A percentile compares a stretch with the other conserved stretches of the same genome.
Conservation (phyloP, 1,140 invertebrate species). For the Ruditapes philippinarum region DNA sequence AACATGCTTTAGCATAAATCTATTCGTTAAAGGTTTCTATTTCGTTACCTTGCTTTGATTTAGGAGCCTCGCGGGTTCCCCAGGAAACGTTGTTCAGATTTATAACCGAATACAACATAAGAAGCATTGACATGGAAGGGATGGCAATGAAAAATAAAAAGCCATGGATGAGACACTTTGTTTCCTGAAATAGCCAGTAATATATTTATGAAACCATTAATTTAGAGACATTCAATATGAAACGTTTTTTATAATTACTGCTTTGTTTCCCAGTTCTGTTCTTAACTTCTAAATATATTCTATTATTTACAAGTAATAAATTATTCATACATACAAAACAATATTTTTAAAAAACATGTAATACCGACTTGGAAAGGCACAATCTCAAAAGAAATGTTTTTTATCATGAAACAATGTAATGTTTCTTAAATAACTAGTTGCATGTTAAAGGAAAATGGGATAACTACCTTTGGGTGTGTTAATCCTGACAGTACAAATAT, state of each 20-base stretch:
- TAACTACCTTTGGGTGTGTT: not conserved
- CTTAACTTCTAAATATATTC: too few species aligned
- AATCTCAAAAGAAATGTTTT: not conserved
- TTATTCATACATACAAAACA: not conserved
- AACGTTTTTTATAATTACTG: too few species aligned
- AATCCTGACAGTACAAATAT: not conserved
- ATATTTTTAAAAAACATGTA: not conserved
- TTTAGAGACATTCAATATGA: too few species aligned
- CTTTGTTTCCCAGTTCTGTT: too few species aligned
- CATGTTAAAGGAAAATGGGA: too few species aligned
- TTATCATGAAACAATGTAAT: too few species aligned
- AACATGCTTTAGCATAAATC: too few species aligned
- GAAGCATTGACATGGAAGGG: conserved; percentile 96
- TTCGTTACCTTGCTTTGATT: too few species aligned
- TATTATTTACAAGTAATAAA: too few species aligned
- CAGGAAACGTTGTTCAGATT: conserved; percentile 96
- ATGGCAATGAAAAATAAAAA: conserved; percentile 96
- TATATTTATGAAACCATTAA: too few species aligned
- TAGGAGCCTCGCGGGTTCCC: conserved; percentile 96
- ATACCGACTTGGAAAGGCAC: not conserved
- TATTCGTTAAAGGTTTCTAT: too few species aligned
- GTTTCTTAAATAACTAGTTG: too few species aligned
- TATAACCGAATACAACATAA: conserved; percentile 96
- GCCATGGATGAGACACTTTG: conserved; percentile 91
- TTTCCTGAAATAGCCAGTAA: conserved; percentile 90